Base-by-base conservation (phyloP, 2,888 invertebrate species). In the Aphelenchoides bicaudatus region DNA sequence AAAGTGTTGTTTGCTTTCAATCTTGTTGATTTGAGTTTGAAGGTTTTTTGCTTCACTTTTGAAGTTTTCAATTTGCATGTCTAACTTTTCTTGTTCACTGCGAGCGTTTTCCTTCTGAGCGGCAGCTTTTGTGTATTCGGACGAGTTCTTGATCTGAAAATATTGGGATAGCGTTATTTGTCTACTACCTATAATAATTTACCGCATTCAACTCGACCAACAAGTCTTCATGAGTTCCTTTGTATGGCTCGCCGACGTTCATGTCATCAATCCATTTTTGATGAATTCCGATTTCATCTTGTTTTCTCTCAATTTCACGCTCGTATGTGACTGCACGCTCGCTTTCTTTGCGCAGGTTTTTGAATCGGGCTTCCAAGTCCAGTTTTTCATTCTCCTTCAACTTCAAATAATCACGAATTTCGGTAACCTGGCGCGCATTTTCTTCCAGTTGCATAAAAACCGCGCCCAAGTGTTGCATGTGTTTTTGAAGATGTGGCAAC, bases 401-500 rank as follows among this genome's bases (percentile, higher is more conserved):
- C 34, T 10, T 43, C 21, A 43, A 21, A n/a, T 21, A 19, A n/a
- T 19, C 25, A 25, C n/a, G 16, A 19, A 43, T n/a, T 19, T 21
- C 23, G 10, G 16, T 6, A 19, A 43, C 6, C 25, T 43, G 16
- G 21, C 23, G 10, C 23, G 10, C 21, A n/a, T 6, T n/a, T 25
- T 43, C 43, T n/a, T 43, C 43, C 43, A 6, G 10, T n/a, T 43
- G 43, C 43, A 43, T 43, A 25, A 6, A 21, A 10, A 43, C 49
- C 6, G 49, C n/a, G 5, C 29, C 25, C 49, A 48, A 6, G n/a
- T 48, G 5, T n/a, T 27, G 8, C n/a, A 48, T 37, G 5, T 48
- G 8, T 37, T 21, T 10, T 10, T 59, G 27, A 28, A 71, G 30
- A 37, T 58, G 63, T 2, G 58, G 50, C 23, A 68, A 25, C 16